Percentiles rank a stretch among this genome's conserved stretches.
Evolutionary conservation across 2,797 vertebrate genomes (phyloP).

Genomic region (Acanthornis magna): DNA sequence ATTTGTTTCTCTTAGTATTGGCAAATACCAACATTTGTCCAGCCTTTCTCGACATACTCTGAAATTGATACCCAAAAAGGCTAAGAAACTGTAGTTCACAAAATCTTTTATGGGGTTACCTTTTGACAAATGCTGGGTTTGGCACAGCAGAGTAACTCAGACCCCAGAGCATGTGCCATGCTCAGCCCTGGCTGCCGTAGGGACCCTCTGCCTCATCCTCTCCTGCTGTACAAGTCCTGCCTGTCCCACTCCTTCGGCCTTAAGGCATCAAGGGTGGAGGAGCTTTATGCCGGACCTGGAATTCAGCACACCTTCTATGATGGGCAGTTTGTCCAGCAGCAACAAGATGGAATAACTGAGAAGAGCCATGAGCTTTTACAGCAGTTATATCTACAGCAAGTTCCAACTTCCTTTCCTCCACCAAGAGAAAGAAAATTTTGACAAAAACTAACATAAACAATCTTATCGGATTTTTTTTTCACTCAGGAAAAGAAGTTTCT

Average conservation of each 20-base stretch:
- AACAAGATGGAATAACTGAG: not conserved
- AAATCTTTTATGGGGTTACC: not conserved
- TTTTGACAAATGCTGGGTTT: not conserved
- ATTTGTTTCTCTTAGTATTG: not conserved
- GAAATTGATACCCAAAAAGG: not conserved
- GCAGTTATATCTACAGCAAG: not conserved
- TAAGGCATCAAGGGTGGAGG: not conserved
- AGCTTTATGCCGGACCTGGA: not conserved
- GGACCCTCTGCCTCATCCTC: too few relatives aligned
- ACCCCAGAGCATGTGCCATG: accelerated
- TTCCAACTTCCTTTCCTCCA: not conserved
- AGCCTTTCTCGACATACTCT: not conserved
- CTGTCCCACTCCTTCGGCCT: not conserved
- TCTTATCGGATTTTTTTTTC: not conserved
- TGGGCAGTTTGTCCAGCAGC: not conserved
- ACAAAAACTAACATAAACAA: not conserved
- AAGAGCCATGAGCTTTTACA: not conserved
- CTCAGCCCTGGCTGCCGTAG: not conserved
- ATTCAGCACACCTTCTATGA: not conserved
- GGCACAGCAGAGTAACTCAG: not conserved
- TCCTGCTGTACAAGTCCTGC: not conserved
- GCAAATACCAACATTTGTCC: not conserved
- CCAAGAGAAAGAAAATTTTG: not conserved
- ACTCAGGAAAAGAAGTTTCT: not conserved
- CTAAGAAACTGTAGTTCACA: not conserved